Percentiles rank a stretch among this genome's conserved stretches.
These are phyloP conservation scores for Hyperopisus bebe DNA, from an alignment of 2,113 vertebrate species.

Conservation along the genomic window DNA sequence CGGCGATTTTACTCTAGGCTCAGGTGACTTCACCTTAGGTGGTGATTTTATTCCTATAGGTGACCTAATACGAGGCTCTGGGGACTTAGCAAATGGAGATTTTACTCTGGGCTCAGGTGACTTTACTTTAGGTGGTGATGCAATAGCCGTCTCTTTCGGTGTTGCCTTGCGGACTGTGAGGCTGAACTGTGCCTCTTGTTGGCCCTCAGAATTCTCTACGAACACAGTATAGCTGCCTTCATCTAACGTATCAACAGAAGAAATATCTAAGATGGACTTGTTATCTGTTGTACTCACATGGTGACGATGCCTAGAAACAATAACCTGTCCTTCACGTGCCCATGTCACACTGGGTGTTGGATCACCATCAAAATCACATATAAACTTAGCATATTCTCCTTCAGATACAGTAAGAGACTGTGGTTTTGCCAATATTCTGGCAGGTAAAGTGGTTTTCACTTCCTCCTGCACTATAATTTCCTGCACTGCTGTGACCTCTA, in stretches of 20 bases:
- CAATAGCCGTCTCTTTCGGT: constrained; percentile 66
- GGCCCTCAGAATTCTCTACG: constrained; percentile 80
- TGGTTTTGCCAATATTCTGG: constrained; percentile 81
- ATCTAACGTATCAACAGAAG: constrained; percentile 73
- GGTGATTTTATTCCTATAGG: constrained; percentile 65
- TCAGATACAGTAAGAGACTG: constrained; percentile 78
- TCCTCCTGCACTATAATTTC: constrained; percentile 63
- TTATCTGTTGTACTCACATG: constrained; percentile 71
- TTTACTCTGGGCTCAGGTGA: constrained; percentile 66
- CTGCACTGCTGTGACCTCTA: constrained; percentile 53
- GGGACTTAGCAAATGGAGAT: constrained; percentile 41
- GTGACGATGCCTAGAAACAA: constrained; percentile 70
- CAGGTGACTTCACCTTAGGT: constrained; percentile 58
- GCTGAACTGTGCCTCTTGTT: constrained; percentile 83
- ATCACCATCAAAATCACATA: constrained; percentile 84
- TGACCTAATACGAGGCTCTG: constrained; percentile 56
- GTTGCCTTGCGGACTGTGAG: constrained; percentile 73
- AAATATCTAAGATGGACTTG: constrained; percentile 84
- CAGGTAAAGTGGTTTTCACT: constrained; percentile 67
- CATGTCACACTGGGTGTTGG: constrained; percentile 81
- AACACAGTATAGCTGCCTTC: constrained; percentile 82
- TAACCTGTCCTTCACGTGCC: constrained; percentile 62
- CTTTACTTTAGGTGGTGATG: constrained; percentile 61
- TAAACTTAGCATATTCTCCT: constrained; percentile 79
- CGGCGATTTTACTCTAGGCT: constrained; percentile 46